A percentile compares a stretch with the other conserved stretches of the same genome.
Conservation (phyloP, 2,113 vertebrate genomes). For the Numenius arquata region DNA sequence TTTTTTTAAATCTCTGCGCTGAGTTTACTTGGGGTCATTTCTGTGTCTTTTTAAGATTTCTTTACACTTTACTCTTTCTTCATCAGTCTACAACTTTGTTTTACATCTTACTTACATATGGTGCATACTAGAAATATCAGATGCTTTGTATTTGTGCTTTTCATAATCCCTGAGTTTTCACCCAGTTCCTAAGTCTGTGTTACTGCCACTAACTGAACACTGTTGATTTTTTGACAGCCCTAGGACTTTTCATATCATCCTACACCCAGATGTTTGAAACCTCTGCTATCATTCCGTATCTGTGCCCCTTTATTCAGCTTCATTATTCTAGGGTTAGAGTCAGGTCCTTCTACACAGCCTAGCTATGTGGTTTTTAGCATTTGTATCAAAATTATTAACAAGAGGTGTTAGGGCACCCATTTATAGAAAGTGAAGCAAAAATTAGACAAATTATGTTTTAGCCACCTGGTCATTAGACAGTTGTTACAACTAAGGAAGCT, state of each 20-base stretch:
- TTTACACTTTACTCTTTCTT: background rate
- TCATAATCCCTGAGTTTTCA: background rate
- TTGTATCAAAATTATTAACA: background rate
- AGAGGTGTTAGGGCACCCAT: background rate
- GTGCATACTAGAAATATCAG: background rate
- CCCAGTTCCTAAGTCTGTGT: background rate
- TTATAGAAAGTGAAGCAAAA: background rate
- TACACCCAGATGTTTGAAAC: fast-evolving
- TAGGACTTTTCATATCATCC: background rate
- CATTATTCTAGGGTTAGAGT: background rate
- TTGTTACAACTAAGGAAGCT: background rate
- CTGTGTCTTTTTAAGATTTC: background rate
- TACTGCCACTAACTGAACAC: background rate
- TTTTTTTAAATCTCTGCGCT: background rate
- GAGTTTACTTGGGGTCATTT: background rate
- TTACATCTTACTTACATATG: background rate
- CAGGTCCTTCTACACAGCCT: background rate
- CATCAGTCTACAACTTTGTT: background rate
- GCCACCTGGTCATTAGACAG: background rate
- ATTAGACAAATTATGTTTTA: background rate
- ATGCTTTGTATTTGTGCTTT: background rate
- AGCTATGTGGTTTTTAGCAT: background rate
- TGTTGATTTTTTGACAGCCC: background rate
- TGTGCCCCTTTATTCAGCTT: background rate
- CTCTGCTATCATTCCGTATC: background rate